Conservation (phyloP, 2,797 vertebrate genomes). For the Gymnopithys bicolor region DNA sequence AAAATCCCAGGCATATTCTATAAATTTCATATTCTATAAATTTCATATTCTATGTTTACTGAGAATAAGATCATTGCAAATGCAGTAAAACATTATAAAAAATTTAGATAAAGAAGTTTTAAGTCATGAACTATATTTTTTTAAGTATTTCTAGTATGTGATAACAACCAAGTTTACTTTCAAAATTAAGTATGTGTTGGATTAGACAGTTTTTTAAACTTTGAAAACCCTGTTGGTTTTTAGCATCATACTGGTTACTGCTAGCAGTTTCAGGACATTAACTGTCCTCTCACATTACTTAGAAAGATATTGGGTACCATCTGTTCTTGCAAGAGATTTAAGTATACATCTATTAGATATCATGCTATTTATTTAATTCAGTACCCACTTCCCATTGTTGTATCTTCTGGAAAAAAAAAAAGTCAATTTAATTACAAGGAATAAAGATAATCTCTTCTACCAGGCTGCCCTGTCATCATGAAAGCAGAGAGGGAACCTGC, state of each 20-base stretch:
- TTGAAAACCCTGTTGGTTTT: slow-evolving; percentile 68
- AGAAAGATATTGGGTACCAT: slow-evolving; percentile 83
- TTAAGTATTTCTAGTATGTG: neutral
- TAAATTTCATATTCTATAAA: neutral
- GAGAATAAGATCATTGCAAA: neutral
- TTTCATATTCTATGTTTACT: neutral
- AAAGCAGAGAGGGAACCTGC: slow-evolving; percentile 63
- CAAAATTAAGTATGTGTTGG: neutral
- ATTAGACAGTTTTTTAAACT: slow-evolving; percentile 58
- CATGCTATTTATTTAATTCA: slow-evolving; percentile 88
- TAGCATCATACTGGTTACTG: slow-evolving; percentile 73
- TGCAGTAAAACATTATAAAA: neutral
- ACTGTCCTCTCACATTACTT: slow-evolving; percentile 87
- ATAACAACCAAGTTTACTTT: neutral
- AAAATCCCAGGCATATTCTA: neutral
- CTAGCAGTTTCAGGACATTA: slow-evolving; percentile 84
- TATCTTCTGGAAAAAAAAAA: slow-evolving; percentile 65
- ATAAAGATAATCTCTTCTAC: slow-evolving; percentile 84
- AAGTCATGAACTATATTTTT: neutral
- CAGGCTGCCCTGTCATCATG: slow-evolving; percentile 72
- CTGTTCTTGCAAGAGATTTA: slow-evolving; percentile 84
- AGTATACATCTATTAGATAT: slow-evolving; percentile 81
- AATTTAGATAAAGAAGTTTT: neutral
- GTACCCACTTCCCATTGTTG: slow-evolving; percentile 79
- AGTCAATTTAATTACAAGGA: slow-evolving; percentile 87